These are phyloP conservation scores for Acyrthosiphon pisum DNA, from an alignment of 1,140 invertebrate species.

Conservation along the genomic window DNA sequence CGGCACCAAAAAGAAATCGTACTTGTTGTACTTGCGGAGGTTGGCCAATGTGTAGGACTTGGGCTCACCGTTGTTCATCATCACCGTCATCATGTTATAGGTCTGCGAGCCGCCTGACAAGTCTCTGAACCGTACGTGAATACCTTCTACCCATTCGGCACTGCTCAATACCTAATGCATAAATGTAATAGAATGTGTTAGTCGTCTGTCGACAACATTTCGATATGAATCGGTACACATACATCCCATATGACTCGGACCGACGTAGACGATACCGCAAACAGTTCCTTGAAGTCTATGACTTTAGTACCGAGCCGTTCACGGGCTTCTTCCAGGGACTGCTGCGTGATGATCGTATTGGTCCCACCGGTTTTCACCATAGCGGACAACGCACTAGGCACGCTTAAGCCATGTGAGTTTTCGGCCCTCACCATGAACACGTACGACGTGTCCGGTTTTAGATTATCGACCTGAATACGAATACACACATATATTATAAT, in stretches of 20 bases:
- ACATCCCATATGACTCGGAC: slow-evolving; percentile 80
- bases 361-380: slow-evolving; percentile 72
- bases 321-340: slow-evolving; percentile 80
- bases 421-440: slow-evolving; percentile 88
- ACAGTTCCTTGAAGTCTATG: slow-evolving; percentile 79
- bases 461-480: slow-evolving; percentile 67
- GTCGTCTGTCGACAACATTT: not conserved
- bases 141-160: slow-evolving; percentile 78
- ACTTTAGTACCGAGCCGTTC: slow-evolving; percentile 81
- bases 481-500: slow-evolving; percentile 54
- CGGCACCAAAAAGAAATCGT: slow-evolving; percentile 88
- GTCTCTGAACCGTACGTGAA: slow-evolving; percentile 91
- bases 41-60: slow-evolving; percentile 75
- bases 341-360: slow-evolving; percentile 76
- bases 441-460: slow-evolving; percentile 83
- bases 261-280: slow-evolving; percentile 79
- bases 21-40: slow-evolving; percentile 82
- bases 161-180: slow-evolving; percentile 66
- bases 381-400: slow-evolving; percentile 73
- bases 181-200: not conserved
- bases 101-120: slow-evolving; percentile 70
- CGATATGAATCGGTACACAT: not conserved
- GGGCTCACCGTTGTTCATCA: slow-evolving; percentile 70
- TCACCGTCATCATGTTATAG: slow-evolving; percentile 75
- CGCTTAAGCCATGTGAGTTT: slow-evolving; percentile 82